These are phyloP conservation scores for Malurus splendens DNA, from an alignment of 2,797 vertebrate species.

Conservation along the genomic window DNA sequence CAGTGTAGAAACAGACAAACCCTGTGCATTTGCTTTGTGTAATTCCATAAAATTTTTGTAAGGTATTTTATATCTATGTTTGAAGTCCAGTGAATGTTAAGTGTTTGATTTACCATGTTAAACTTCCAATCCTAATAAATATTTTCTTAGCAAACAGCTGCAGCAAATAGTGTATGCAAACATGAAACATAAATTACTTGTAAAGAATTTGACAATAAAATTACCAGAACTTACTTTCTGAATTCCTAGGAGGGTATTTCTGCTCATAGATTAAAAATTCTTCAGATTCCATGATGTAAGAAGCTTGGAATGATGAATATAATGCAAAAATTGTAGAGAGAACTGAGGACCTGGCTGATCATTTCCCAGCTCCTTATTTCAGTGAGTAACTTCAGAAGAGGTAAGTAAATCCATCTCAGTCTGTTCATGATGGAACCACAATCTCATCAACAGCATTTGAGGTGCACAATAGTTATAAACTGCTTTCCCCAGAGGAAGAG, in stretches of 20 bases:
- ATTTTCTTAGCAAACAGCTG: slow-evolving; percentile 68
- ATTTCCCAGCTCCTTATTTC: not conserved
- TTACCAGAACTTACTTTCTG: slow-evolving; percentile 5
- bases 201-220: slow-evolving; percentile 30
- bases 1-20: slow-evolving; percentile 54
- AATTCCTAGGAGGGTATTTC: slow-evolving; percentile 18
- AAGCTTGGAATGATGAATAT: not conserved
- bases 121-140: slow-evolving; percentile 66
- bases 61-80: slow-evolving; percentile 58
- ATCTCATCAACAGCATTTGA: not conserved
- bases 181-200: slow-evolving; percentile 7
- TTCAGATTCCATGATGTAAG: not conserved
- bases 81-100: slow-evolving; percentile 63
- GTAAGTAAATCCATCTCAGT: not conserved
- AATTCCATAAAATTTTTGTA: slow-evolving; percentile 59
- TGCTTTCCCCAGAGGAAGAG: not conserved
- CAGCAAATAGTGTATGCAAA: slow-evolving; percentile 31
- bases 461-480: not conserved
- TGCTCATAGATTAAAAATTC: not conserved
- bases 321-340: not conserved
- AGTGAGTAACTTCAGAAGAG: not conserved
- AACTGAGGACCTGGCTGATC: not conserved
- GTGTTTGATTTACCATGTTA: slow-evolving; percentile 67
- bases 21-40: slow-evolving; percentile 58
- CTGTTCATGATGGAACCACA: not conserved